These are phyloP conservation scores for Hyperopisus bebe DNA, from an alignment of 2,113 vertebrate genomes.

Conservation along the genomic window DNA sequence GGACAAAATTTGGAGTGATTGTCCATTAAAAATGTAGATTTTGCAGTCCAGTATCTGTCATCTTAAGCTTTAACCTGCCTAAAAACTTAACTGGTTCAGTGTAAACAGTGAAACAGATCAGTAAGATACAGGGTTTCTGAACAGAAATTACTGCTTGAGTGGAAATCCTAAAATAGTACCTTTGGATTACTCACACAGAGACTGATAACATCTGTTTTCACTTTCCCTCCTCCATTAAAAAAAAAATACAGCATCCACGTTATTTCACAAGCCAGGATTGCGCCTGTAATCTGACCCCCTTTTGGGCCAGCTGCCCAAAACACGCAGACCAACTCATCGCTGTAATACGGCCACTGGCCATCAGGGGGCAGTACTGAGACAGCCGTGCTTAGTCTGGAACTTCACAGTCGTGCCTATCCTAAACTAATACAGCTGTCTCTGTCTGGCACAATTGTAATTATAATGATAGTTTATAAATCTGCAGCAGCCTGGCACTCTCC, in stretches of 20 bases:
- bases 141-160: background rate
- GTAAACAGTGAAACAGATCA: background rate
- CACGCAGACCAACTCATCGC: background rate
- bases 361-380: background rate
- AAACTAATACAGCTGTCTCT: background rate
- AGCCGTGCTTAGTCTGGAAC: too few relatives aligned
- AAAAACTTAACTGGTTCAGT: background rate
- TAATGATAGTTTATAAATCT: background rate
- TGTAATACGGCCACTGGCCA: background rate
- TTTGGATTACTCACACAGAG: background rate
- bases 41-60: background rate
- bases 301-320: background rate
- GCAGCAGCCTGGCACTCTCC: background rate
- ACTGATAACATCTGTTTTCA: slow-evolving; percentile 16
- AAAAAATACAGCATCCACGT: background rate
- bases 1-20: background rate
- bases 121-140: background rate
- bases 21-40: background rate
- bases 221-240: background rate
- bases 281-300: background rate
- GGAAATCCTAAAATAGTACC: background rate
- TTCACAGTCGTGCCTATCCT: background rate
- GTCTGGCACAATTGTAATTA: background rate
- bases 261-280: background rate
- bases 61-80: background rate